Conservation (phyloP, 2,113 vertebrate species). For the Parus major region DNA sequence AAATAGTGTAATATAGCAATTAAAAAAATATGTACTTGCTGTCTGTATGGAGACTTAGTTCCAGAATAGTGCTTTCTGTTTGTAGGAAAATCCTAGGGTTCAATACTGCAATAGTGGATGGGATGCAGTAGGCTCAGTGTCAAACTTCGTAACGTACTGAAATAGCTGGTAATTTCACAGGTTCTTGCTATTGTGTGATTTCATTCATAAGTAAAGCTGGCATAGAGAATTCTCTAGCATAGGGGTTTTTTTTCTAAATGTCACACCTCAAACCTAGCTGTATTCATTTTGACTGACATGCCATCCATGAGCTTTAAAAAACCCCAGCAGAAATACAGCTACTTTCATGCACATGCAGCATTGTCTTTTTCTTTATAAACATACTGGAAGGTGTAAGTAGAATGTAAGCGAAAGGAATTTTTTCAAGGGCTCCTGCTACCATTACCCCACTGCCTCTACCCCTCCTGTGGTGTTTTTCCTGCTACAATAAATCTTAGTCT, state of each 20-base stretch:
- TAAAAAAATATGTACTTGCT: neutral
- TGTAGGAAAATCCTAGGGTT: neutral
- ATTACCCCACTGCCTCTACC: neutral
- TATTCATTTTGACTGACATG: neutral
- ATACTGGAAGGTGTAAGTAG: neutral
- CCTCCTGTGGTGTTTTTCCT: neutral
- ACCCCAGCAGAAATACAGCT: neutral
- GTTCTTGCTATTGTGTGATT: neutral
- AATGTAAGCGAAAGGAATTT: neutral
- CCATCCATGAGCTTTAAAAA: neutral
- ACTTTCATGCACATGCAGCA: neutral
- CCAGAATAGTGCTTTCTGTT: neutral
- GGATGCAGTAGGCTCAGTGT: rapidly evolving
- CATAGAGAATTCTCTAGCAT: neutral
- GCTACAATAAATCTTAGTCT: neutral
- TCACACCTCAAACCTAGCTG: neutral
- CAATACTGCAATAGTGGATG: neutral
- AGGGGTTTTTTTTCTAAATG: neutral
- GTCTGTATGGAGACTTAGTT: neutral
- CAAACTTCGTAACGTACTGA: neutral
- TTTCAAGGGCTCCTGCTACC: neutral
- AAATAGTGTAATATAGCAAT: neutral
- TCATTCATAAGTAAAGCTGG: neutral
- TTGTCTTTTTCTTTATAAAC: neutral
- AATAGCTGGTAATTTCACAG: neutral